Percentiles rank a stretch among this genome's conserved stretches.
phyloP scores from a whole-genome alignment of 1,140 invertebrate species.

The Zophobas atratus region DNA sequence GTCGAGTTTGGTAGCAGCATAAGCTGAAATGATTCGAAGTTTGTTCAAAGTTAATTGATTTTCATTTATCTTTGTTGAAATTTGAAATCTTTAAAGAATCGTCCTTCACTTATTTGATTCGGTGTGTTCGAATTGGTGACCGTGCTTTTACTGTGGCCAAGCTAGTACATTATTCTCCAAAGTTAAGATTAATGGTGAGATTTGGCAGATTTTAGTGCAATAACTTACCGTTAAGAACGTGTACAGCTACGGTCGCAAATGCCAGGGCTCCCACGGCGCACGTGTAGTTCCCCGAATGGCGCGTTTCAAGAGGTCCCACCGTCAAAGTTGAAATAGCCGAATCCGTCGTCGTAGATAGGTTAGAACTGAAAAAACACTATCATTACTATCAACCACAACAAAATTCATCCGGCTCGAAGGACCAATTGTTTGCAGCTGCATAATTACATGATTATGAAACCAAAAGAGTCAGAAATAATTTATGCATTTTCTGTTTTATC shows the following conservation, averaged over 20 bases:
- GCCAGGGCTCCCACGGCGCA: slow-evolving; percentile 68
- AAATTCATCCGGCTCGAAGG: too few relatives aligned
- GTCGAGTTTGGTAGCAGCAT: neutral
- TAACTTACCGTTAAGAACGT: slow-evolving; percentile 72
- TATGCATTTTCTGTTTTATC: too few relatives aligned
- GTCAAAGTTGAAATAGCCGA: slow-evolving; percentile 66
- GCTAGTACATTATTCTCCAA: slow-evolving; percentile 51
- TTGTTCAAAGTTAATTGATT: slow-evolving; percentile 32
- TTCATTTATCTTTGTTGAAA: slow-evolving; percentile 55
- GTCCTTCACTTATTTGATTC: slow-evolving; percentile 46
- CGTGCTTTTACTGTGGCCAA: slow-evolving; percentile 43
- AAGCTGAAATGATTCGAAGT: slow-evolving; percentile 24
- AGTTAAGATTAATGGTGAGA: slow-evolving; percentile 59
- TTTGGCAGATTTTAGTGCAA: slow-evolving; percentile 59
- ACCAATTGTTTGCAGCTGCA: too few relatives aligned
- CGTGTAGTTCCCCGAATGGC: slow-evolving; percentile 70
- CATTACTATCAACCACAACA: slow-evolving; percentile 4
- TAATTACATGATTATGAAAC: too few relatives aligned
- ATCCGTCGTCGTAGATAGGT: slow-evolving; percentile 62
- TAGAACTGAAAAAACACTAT: slow-evolving; percentile 64
- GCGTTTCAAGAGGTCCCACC: slow-evolving; percentile 67
- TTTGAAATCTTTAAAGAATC: slow-evolving; percentile 43
- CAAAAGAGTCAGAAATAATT: too few relatives aligned
- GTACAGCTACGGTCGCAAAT: slow-evolving; percentile 69
- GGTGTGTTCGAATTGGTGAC: slow-evolving; percentile 45